Conservation (phyloP, 1,140 invertebrate species). For the Periplaneta americana region DNA sequence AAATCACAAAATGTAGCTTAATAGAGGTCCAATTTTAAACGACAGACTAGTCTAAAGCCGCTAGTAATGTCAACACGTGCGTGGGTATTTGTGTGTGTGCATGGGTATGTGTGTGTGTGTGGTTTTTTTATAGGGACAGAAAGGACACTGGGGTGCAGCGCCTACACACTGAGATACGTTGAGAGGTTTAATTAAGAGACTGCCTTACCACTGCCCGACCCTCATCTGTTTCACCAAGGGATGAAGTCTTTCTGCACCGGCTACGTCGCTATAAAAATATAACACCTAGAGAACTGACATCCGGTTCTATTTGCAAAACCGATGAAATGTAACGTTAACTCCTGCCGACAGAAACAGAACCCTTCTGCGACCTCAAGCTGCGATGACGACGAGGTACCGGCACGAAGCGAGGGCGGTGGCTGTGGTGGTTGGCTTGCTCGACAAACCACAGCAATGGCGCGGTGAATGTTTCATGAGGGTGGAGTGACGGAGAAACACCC, state of each 20-base stretch:
- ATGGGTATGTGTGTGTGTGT: too few relatives aligned
- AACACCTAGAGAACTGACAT: background rate
- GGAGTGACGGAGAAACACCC: background rate
- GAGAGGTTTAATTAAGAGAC: background rate
- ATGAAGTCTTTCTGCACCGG: background rate
- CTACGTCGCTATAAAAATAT: too few relatives aligned
- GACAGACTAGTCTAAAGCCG: too few relatives aligned
- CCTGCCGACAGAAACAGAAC: background rate
- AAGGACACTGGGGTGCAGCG: too few relatives aligned
- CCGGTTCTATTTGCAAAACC: background rate
- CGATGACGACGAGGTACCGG: background rate
- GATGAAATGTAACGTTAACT: background rate
- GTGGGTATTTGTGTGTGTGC: too few relatives aligned
- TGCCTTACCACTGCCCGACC: background rate
- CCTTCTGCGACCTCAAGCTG: background rate
- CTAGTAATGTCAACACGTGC: too few relatives aligned
- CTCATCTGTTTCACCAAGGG: background rate
- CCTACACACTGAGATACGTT: too few relatives aligned
- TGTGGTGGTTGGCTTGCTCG: background rate
- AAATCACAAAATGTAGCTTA: too few relatives aligned
- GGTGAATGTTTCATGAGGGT: background rate
- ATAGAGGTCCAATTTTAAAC: too few relatives aligned
- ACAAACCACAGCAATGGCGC: background rate
- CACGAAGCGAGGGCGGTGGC: background rate
- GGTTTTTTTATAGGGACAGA: too few relatives aligned